A percentile compares a stretch with the other conserved stretches of the same genome.
Evolutionary conservation across 2,797 vertebrate genomes (phyloP).

Genomic region (Hypotaenidia okinawae): DNA sequence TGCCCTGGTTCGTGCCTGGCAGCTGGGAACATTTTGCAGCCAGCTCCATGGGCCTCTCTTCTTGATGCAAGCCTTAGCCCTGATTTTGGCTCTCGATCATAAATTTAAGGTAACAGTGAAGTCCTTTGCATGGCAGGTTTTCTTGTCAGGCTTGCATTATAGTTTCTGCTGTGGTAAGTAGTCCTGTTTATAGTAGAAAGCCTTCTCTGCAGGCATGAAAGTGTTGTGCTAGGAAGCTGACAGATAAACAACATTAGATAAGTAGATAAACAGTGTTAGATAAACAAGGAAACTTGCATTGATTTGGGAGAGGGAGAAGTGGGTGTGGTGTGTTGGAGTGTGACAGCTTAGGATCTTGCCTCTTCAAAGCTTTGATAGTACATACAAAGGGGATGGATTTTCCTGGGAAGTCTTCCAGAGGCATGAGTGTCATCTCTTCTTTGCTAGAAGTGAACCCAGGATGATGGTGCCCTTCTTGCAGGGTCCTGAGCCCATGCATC

Average conservation of each 20-base stretch:
- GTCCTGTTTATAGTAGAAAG: background rate
- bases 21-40: background rate
- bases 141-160: background rate
- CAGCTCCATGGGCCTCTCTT: rapidly evolving
- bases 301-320: background rate
- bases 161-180: background rate
- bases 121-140: background rate
- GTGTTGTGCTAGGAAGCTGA: background rate
- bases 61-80: background rate
- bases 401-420: background rate
- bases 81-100: background rate
- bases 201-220: background rate
- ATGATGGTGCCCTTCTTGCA: background rate
- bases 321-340: background rate
- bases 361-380: background rate
- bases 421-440: background rate
- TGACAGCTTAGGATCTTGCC: background rate
- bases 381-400: background rate
- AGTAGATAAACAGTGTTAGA: background rate
- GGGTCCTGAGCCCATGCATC: rapidly evolving
- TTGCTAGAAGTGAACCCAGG: background rate
- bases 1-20: slow-evolving; percentile 2
- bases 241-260: background rate
- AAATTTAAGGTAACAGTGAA: background rate
- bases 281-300: background rate